These are phyloP conservation scores for Darwinula stevensoni DNA, from an alignment of 2,888 invertebrate genomes.

Conservation along the genomic window DNA sequence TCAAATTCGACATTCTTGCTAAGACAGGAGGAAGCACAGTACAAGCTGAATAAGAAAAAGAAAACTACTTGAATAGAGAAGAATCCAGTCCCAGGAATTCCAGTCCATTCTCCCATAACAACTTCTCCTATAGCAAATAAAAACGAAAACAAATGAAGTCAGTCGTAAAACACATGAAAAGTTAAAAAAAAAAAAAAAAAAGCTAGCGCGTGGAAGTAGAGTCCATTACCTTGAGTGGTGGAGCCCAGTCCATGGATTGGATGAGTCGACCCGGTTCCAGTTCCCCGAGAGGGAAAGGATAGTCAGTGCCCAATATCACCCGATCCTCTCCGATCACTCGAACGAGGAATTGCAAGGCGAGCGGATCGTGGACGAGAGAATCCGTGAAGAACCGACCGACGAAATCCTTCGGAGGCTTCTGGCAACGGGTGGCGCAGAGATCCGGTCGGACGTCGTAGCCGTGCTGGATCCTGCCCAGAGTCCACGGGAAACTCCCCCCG, in stretches of 20 bases:
- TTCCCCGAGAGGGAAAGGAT: slow-evolving; percentile 25
- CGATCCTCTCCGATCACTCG: slow-evolving; percentile 21
- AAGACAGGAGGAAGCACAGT: too few species aligned
- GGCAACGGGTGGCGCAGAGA: slow-evolving; percentile 21
- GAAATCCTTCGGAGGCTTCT: slow-evolving; percentile 15
- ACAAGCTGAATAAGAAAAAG: too few species aligned
- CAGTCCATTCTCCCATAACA: slow-evolving; percentile 17
- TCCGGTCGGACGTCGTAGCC: slow-evolving; percentile 20
- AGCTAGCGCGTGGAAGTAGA: too few species aligned
- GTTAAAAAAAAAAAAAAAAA: too few species aligned
- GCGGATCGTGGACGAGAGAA: slow-evolving; percentile 20
- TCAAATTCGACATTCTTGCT: too few species aligned
- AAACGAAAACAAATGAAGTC: slow-evolving; percentile 11
- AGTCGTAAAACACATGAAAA: too few species aligned
- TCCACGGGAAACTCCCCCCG: slow-evolving; percentile 23
- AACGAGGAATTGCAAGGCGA: slow-evolving; percentile 18
- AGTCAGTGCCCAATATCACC: slow-evolving; percentile 23
- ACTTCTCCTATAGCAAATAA: slow-evolving; percentile 14
- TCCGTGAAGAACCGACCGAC: slow-evolving; percentile 21
- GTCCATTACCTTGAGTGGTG: too few species aligned
- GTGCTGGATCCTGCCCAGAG: slow-evolving; percentile 22
- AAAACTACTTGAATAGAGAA: too few species aligned
- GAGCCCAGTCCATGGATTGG: too few species aligned
- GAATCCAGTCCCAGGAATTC: slow-evolving; percentile 16
- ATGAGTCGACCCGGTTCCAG: slow-evolving; percentile 19